These are phyloP conservation scores for Trachelus troglodyta DNA, from an alignment of 2,888 invertebrate genomes.

Conservation along the genomic window DNA sequence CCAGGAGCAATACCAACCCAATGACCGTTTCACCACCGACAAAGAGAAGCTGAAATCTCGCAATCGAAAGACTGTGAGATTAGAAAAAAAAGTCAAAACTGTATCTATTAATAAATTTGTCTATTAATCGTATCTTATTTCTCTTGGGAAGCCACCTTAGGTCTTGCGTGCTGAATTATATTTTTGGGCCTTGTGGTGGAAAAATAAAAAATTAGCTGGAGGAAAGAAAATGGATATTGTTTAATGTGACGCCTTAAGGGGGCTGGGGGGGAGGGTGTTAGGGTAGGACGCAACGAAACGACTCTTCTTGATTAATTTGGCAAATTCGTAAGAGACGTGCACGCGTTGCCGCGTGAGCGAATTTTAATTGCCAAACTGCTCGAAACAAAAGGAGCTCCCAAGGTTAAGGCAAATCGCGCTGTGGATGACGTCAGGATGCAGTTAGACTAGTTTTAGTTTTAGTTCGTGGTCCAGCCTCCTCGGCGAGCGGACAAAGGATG, in stretches of 20 bases:
- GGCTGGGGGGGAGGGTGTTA: neutral
- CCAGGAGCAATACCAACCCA: neutral
- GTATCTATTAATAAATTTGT: neutral
- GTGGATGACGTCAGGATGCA: slow-evolving; percentile 63
- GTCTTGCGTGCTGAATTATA: neutral
- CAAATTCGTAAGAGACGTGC: neutral
- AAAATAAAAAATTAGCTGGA: neutral
- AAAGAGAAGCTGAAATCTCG: neutral
- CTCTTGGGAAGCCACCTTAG: neutral
- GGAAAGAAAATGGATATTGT: neutral
- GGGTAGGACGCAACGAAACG: neutral
- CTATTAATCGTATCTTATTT: neutral
- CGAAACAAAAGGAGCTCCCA: slow-evolving; percentile 47
- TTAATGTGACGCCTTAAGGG: neutral
- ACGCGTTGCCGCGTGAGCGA: slow-evolving; percentile 26
- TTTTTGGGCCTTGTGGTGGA: neutral
- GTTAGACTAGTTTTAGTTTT: slow-evolving; percentile 64
- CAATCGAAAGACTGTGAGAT: neutral
- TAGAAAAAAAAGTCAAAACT: neutral
- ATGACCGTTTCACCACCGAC: neutral
- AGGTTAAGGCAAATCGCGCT: slow-evolving; percentile 60
- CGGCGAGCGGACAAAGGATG: slow-evolving; percentile 53
- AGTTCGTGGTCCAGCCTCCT: slow-evolving; percentile 49
- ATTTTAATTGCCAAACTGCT: slow-evolving; percentile 45
- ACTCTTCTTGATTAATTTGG: neutral